Conservation (phyloP, 2,888 invertebrate genomes). For the Syrista parreyssii region DNA sequence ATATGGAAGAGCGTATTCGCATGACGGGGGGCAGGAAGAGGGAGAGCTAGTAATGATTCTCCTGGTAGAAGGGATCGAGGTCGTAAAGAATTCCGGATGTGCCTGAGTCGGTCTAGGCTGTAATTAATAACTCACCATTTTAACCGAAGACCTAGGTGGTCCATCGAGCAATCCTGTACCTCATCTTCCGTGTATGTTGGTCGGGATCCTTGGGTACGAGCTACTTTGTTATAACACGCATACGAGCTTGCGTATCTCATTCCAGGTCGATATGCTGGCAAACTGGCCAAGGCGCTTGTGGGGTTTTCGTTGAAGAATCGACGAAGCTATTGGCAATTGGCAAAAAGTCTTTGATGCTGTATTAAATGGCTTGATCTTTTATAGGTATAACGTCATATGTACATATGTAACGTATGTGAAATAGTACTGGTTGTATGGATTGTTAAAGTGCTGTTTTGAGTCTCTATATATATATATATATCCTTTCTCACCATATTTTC, state of each 20-base stretch:
- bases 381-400: too few relatives aligned
- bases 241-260: neutral
- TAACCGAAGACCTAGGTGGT: conserved; percentile 9
- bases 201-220: neutral
- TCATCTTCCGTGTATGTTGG: neutral
- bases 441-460: neutral
- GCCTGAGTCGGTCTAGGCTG: neutral
- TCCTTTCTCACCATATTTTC: neutral
- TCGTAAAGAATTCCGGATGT: conserved; percentile 1
- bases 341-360: too few relatives aligned
- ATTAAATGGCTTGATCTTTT: too few relatives aligned
- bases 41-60: neutral
- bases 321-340: neutral
- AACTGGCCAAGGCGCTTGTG: neutral
- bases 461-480: neutral
- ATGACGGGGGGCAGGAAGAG: neutral
- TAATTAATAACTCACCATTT: conserved; percentile 21
- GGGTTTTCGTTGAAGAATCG: neutral
- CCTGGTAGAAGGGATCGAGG: neutral
- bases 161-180: neutral
- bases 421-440: neutral
- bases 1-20: neutral
- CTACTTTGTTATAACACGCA: neutral
- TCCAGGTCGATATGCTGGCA: neutral
- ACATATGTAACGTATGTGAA: too few relatives aligned